Evolutionary conservation across 2,113 vertebrate species (phyloP), one percentile per base, ranked within the genome.

Genomic region (Nanger granti): DNA sequence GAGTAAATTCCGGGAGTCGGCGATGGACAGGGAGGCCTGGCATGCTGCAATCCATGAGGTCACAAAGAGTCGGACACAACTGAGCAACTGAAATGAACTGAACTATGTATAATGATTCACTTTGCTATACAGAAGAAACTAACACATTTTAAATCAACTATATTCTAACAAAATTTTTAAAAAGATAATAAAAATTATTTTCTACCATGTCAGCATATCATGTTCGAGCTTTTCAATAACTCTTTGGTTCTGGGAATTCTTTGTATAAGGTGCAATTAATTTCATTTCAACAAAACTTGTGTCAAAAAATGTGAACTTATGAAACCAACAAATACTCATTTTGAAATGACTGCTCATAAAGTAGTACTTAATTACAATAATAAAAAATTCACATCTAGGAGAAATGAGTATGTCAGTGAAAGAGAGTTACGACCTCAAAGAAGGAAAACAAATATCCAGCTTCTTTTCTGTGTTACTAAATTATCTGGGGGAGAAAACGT

Each of bases 321-420:
- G 80, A 96, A 95, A 92, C 93, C 47, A 96, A 79, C 24, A 94
- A 97, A 93, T 52, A 89, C 57, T 11, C 96, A 85, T 85, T 93
- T 95, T 93, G 47, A 86, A 97, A 96, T 88, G 28, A 90, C 41
- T 96, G 17, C 37, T 93, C 47, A 95, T 93, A 92, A 97, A 95
- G 69, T 47, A 91, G 47, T 47, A 88, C n/a, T 69, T 96, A 92
- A 59, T 93, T 93, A 95, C 34, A 93, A 88, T 86, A 92, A 94
- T 85, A 96, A 94, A 91, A 95, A 93, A 92, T 59, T 84, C 82
- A 94, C 87, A 92, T 64, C 15, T 34, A 92, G 64, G 18, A 96
- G 85, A 90, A 97, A 97, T 31, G 20, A 95, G 17, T 62, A 31
- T n/a, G 34, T 91, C 69, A 94, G 15, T 59, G 34, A 94, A 95